Base-by-base conservation (phyloP, 2,888 invertebrate species). In the Lacanobia oleracea region DNA sequence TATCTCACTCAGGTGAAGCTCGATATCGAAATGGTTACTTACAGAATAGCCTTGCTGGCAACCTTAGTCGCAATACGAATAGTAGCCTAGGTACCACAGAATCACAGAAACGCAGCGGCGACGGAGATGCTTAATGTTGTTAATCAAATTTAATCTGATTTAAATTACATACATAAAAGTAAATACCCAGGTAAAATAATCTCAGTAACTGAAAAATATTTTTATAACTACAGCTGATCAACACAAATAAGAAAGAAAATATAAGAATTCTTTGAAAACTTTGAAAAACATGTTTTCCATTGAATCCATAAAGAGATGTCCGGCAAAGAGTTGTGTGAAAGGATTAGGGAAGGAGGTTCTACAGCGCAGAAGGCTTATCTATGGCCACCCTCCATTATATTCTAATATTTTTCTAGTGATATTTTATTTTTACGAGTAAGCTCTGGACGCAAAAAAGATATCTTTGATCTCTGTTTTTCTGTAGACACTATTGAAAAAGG, bases 371-470 rank as follows among this genome's bases (percentile, higher is more conserved):
- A 80, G 86, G 92, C 91, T 95, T 95, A 95, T 95, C 95, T 91
- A 72, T 87, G 88, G 90, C 88, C 90, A 86, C 85, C 88, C 88
- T 87, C 91, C 88, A 91, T 94, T 93, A 91, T 92, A 91, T 92
- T 94, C 89, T 90, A 93, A 93, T 91, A 94, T 93, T 94, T 95
- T 95, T 94, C 91, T 93, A 93, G 92, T 93, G 88, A 94, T 94
- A 94, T 95, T 95, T 94, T 94, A 94, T 95, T 94, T 91, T 85
- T 90, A 87, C 87, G 75, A 90, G 86, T 48, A 86, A 90, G 87
- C 87, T 87, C 68, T 79, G 77, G 79, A 80, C 75, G 82, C 77
- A 82, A 86, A 87, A 33, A 81, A 80, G 65, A 79, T 92, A 89
- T 91, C 94, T 95, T 94, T 94, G 94, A 95, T 94, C 92, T 92